Conservation (phyloP, 2,113 vertebrate species). For the Lamprologus lemairii region DNA sequence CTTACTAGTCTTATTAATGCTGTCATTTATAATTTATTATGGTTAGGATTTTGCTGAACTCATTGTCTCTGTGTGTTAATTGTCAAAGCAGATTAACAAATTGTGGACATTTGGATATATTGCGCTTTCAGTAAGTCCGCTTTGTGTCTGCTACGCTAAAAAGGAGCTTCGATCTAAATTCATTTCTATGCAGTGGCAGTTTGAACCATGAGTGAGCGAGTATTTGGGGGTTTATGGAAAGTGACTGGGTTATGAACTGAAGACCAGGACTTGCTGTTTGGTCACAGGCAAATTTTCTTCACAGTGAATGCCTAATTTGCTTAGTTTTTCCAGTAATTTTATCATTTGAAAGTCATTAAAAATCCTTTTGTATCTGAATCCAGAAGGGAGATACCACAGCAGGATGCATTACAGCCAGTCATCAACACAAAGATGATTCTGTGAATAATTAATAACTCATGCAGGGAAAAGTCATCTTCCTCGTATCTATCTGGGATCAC, state of each 20-base stretch:
- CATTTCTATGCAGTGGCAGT: background rate
- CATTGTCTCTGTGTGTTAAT: background rate
- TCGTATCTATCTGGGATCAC: conserved; percentile 20
- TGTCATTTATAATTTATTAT: background rate
- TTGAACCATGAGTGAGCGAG: background rate
- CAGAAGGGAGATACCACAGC: background rate
- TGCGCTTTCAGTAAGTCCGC: fast-evolving
- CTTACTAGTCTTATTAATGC: background rate
- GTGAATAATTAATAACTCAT: conserved; percentile 52
- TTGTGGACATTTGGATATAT: background rate
- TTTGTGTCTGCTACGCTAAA: background rate
- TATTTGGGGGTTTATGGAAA: background rate
- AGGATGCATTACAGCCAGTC: conserved; percentile 20
- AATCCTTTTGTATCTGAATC: background rate
- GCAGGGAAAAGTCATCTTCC: background rate
- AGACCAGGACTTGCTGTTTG: background rate
- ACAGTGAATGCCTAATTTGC: background rate
- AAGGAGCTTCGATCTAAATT: background rate
- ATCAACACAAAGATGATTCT: conserved; percentile 28
- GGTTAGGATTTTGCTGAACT: background rate
- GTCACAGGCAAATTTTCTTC: background rate
- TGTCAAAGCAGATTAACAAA: background rate
- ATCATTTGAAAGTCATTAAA: background rate
- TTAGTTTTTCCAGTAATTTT: background rate
- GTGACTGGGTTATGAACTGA: background rate